Conservation (phyloP, 2,888 invertebrate genomes). For the Limulus polyphemus region DNA sequence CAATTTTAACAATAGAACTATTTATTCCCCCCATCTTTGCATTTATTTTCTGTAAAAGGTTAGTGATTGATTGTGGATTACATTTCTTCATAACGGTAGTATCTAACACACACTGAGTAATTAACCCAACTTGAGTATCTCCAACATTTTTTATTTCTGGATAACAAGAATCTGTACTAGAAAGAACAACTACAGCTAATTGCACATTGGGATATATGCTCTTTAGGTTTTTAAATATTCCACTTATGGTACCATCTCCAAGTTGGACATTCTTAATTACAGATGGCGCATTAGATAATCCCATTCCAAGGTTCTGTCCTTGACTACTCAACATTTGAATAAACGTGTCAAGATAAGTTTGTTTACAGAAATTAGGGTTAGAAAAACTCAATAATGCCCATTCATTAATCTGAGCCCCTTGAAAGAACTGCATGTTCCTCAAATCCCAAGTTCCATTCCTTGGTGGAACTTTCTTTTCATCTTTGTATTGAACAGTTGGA, state of each 20-base stretch:
- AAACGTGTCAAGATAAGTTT: conserved; percentile 7
- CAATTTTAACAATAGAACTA: conserved; percentile 8
- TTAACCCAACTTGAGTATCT: conserved; percentile 38
- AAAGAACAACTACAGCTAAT: conserved; percentile 13
- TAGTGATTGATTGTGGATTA: conserved; percentile 24
- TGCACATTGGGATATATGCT: conserved; percentile 2
- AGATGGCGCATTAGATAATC: conserved; percentile 1
- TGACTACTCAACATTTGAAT: conserved; percentile 6
- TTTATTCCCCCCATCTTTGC: conserved; percentile 37
- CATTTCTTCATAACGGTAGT: conserved; percentile 33
- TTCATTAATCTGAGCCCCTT: conserved; percentile 5
- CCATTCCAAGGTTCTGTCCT: conserved; percentile 13
- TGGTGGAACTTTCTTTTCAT: conserved; percentile 11
- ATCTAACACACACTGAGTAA: conserved; percentile 41
- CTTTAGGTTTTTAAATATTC: conserved; percentile 4
- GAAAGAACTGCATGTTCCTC: conserved; percentile 17
- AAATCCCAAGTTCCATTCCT: conserved; percentile 23
- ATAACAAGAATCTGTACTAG: conserved; percentile 6
- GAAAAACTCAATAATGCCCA: conserved; percentile 18
- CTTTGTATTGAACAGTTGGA: conserved; percentile 19
- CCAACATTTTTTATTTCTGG: conserved; percentile 19
- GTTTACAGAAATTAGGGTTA: conserved; percentile 4
- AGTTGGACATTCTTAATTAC: conserved; percentile 6
- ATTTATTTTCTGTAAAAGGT: conserved; percentile 33
- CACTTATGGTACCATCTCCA: not conserved